Conservation (phyloP, 2,888 invertebrate genomes). For the Alloscopus bannaensis region DNA sequence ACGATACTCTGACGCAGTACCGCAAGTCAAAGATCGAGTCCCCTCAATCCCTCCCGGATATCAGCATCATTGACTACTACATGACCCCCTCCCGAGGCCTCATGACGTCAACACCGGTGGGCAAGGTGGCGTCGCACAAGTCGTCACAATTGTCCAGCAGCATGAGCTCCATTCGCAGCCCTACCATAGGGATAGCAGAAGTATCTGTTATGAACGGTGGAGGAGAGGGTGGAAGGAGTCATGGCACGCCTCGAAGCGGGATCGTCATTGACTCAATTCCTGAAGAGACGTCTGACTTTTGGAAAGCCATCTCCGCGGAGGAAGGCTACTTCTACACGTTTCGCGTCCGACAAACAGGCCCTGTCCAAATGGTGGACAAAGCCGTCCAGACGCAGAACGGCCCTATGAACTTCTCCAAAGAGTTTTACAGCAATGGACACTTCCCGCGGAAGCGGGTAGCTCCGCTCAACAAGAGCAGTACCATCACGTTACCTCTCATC, state of each 20-base stretch:
- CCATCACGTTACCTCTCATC: constrained; percentile 65
- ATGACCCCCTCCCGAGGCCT: constrained; percentile 61
- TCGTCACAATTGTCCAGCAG: constrained; percentile 54
- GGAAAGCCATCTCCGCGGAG: constrained; percentile 70
- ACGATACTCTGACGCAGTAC: constrained; percentile 57
- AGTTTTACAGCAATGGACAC: constrained; percentile 53
- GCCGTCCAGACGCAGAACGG: constrained; percentile 68
- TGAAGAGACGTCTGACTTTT: constrained; percentile 67
- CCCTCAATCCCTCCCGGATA: constrained; percentile 67
- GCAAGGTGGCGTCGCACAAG: constrained; percentile 32
- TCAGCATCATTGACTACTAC: constrained; percentile 61
- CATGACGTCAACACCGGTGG: constrained; percentile 66
- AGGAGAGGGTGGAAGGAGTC: constrained; percentile 32
- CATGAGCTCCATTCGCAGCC: constrained; percentile 59
- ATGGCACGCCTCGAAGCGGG: constrained; percentile 42
- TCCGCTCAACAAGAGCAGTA: constrained; percentile 58
- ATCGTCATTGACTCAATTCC: constrained; percentile 67
- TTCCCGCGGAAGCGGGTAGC: constrained; percentile 52
- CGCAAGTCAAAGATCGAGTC: constrained; percentile 58
- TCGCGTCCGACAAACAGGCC: constrained; percentile 71
- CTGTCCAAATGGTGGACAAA: constrained; percentile 73
- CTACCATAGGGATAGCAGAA: constrained; percentile 46
- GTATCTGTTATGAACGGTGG: constrained; percentile 50
- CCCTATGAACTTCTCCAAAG: constrained; percentile 67
- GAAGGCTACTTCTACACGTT: constrained; percentile 73